These are phyloP conservation scores for Daktulosphaira vitifoliae DNA, from an alignment of 1,140 invertebrate genomes.

Conservation along the genomic window DNA sequence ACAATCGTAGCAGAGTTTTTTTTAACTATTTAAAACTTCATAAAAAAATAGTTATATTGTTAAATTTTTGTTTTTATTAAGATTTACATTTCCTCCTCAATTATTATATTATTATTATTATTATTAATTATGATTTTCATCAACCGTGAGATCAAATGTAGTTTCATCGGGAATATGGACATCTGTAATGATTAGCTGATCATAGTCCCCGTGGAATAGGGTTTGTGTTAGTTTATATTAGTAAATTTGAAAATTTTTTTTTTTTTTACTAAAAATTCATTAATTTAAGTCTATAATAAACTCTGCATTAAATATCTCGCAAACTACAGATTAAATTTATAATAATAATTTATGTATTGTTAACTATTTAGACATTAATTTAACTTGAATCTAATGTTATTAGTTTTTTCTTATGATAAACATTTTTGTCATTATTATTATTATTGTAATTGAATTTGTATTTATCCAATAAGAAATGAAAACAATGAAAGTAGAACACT, in stretches of 20 bases:
- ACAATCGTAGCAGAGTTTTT: slow-evolving; percentile 3
- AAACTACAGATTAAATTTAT: slow-evolving; percentile 8
- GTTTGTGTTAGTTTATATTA: slow-evolving; percentile 25
- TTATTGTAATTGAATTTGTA: slow-evolving; percentile 18
- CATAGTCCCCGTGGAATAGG: slow-evolving; percentile 30
- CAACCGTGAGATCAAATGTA: slow-evolving; percentile 16
- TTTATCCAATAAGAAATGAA: slow-evolving; percentile 17
- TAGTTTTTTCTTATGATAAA: slow-evolving; percentile 5
- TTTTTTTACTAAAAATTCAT: neutral
- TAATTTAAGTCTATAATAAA: too few species aligned
- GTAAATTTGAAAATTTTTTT: too few species aligned
- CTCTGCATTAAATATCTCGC: neutral
- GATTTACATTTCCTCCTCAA: slow-evolving; percentile 14
- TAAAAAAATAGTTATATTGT: slow-evolving; percentile 23
- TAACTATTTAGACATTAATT: neutral
- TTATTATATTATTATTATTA: slow-evolving; percentile 11
- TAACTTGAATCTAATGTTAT: neutral
- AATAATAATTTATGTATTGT: neutral
- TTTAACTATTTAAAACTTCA: slow-evolving; percentile 23
- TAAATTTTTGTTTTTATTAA: slow-evolving; percentile 30
- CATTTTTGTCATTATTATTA: neutral
- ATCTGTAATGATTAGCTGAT: slow-evolving; percentile 29
- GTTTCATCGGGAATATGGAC: slow-evolving; percentile 33
- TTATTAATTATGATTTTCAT: slow-evolving; percentile 4
- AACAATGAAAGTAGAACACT: slow-evolving; percentile 16